These are phyloP conservation scores for Marmota monax DNA, from an alignment of 2,113 vertebrate genomes.

Conservation along the genomic window DNA sequence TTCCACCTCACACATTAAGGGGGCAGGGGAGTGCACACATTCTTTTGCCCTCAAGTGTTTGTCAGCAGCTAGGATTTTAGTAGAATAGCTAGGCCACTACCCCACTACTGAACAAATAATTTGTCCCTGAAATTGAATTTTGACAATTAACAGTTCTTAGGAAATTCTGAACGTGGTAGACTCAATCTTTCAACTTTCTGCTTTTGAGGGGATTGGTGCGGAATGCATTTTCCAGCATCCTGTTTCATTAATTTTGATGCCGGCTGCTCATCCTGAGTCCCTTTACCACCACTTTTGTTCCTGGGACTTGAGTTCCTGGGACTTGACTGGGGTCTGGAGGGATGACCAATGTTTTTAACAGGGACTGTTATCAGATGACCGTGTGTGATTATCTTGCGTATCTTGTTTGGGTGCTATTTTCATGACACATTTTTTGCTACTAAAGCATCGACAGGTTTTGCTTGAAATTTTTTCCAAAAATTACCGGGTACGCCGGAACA, in stretches of 20 bases:
- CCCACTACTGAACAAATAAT: background rate
- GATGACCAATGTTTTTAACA: background rate
- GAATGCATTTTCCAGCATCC: background rate
- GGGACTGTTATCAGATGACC: background rate
- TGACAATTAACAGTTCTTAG: background rate
- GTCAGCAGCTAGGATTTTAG: background rate
- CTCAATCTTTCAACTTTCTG: background rate
- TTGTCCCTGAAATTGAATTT: background rate
- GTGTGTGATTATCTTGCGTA: background rate
- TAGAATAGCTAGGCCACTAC: no score
- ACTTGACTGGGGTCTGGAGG: background rate
- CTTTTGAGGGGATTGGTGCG: background rate
- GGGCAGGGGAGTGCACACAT: background rate
- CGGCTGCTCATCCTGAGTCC: background rate
- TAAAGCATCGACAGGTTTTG: conserved; percentile 94
- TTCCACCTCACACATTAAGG: background rate
- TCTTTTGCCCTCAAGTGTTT: background rate
- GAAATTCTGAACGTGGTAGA: background rate
- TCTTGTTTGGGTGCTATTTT: background rate
- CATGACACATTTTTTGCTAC: conserved; percentile 64
- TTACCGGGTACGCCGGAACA: conserved; percentile 93
- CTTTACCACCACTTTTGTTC: background rate
- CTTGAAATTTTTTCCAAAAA: conserved; percentile 96
- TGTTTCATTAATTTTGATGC: no score
- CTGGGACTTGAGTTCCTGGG: background rate